Percentiles rank a stretch among this genome's conserved stretches.
These are phyloP conservation scores for Didymodactylos carnosus DNA, from an alignment of 2,888 invertebrate genomes.

Conservation along the genomic window DNA sequence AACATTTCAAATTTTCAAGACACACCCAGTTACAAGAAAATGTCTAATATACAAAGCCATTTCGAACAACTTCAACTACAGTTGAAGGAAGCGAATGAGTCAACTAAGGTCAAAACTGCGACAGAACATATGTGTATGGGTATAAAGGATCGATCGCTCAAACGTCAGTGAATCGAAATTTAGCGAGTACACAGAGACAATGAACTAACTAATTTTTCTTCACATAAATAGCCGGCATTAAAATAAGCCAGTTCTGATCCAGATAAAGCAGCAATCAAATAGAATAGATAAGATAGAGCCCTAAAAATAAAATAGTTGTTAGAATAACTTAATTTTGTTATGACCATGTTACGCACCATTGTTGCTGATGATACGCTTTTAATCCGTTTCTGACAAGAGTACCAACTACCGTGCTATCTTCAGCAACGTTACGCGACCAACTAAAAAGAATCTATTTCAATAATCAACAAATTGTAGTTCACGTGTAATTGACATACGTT, in stretches of 20 bases:
- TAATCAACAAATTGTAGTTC: neutral
- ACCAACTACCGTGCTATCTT: slow-evolving; percentile 25
- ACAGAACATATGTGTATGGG: too few relatives aligned
- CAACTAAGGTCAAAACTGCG: too few relatives aligned
- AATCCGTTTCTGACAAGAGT: slow-evolving; percentile 23
- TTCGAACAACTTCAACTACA: too few relatives aligned
- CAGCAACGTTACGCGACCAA: slow-evolving; percentile 28
- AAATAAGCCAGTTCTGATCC: slow-evolving; percentile 29
- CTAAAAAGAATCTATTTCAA: slow-evolving; percentile 17
- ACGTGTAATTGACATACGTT: slow-evolving; percentile 21
- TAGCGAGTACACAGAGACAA: too few relatives aligned
- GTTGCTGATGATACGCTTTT: slow-evolving; percentile 21
- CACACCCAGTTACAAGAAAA: too few relatives aligned
- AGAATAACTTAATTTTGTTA: neutral
- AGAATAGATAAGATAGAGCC: slow-evolving; percentile 24
- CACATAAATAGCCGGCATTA: slow-evolving; percentile 29
- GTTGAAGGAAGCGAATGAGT: too few relatives aligned
- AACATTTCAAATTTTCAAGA: too few relatives aligned
- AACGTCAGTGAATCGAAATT: too few relatives aligned
- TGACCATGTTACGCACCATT: slow-evolving; percentile 15
- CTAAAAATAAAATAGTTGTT: slow-evolving; percentile 17
- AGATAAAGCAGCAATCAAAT: slow-evolving; percentile 26
- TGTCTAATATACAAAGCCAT: too few relatives aligned
- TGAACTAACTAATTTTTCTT: slow-evolving; percentile 15
- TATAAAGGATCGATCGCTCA: too few relatives aligned